These are phyloP conservation scores for Listrodromus nycthemerus DNA, from an alignment of 2,888 invertebrate genomes.

Conservation along the genomic window DNA sequence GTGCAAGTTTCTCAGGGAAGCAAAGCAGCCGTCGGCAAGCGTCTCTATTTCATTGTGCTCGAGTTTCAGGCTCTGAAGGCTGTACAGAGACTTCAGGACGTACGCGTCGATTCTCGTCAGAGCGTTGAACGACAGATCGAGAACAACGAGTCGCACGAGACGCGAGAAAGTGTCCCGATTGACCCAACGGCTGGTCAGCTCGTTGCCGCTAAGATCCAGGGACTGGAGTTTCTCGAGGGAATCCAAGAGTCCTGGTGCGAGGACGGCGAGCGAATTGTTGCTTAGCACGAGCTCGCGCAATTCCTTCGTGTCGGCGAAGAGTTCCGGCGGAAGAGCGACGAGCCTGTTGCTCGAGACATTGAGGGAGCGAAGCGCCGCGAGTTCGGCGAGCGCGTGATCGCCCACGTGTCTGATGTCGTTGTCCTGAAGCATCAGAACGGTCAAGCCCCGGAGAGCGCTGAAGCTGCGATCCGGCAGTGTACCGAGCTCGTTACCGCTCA, in stretches of 20 bases:
- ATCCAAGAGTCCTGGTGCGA: constrained; percentile 91
- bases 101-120: constrained; percentile 90
- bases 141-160: constrained; percentile 89
- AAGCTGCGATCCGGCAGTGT: constrained; percentile 90
- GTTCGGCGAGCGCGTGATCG: constrained; percentile 90
- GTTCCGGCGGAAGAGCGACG: constrained; percentile 91
- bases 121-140: constrained; percentile 91
- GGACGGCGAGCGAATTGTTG: constrained; percentile 91
- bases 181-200: constrained; percentile 91
- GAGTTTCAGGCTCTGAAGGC: constrained; percentile 90
- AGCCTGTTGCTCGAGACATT: constrained; percentile 93
- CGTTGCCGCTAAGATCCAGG: constrained; percentile 90
- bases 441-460: constrained; percentile 89
- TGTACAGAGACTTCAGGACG: constrained; percentile 91
- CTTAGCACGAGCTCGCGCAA: constrained; percentile 90
- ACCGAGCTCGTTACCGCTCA: constrained; percentile 91
- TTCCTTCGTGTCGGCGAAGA: constrained; percentile 91
- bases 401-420: constrained; percentile 91
- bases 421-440: constrained; percentile 90
- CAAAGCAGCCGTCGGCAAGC: constrained; percentile 91
- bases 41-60: constrained; percentile 90
- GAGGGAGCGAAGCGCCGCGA: constrained; percentile 89
- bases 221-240: constrained; percentile 90
- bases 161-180: constrained; percentile 92
- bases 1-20: constrained; percentile 91